These are phyloP conservation scores for Aporophyla nigra DNA, from an alignment of 2,888 invertebrate species.

Conservation along the genomic window DNA sequence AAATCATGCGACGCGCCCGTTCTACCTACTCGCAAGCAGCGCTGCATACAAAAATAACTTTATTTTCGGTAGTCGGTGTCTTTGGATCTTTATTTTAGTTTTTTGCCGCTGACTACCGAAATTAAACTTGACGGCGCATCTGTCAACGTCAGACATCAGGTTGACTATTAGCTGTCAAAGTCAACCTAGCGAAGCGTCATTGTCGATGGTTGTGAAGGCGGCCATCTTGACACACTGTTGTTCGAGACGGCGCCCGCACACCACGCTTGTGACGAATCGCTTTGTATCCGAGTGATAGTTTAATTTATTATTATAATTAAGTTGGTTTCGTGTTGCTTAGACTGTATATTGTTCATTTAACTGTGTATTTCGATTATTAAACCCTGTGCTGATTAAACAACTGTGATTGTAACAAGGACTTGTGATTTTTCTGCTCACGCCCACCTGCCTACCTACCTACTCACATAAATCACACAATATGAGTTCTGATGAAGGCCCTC, in stretches of 20 bases:
- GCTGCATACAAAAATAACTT: too few species aligned
- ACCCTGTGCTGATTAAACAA: conserved; percentile 13
- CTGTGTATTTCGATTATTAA: conserved; percentile 4
- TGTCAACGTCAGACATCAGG: conserved; percentile 1
- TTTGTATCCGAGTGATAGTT: not conserved
- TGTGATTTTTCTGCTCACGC: conserved; percentile 6
- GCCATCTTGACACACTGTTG: not conserved
- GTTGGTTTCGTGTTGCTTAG: not conserved
- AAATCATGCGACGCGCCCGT: too few species aligned
- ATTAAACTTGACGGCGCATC: too few species aligned
- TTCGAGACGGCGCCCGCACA: not conserved
- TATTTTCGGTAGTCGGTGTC: too few species aligned
- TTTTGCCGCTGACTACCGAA: too few species aligned
- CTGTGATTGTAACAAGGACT: not conserved
- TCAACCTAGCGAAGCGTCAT: conserved; percentile 14
- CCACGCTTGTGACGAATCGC: not conserved
- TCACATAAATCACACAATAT: not conserved
- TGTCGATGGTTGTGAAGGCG: conserved; percentile 7
- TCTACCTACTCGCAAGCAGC: too few species aligned
- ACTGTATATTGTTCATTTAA: not conserved
- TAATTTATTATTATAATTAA: not conserved
- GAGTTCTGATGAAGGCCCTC: conserved; percentile 8
- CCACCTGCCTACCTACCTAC: not conserved
- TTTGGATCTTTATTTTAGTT: too few species aligned
- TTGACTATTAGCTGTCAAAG: not conserved